A percentile compares a stretch with the other conserved stretches of the same genome.
These are phyloP conservation scores for Tetramorium bicarinatum DNA, from an alignment of 2,888 invertebrate genomes.

Conservation along the genomic window DNA sequence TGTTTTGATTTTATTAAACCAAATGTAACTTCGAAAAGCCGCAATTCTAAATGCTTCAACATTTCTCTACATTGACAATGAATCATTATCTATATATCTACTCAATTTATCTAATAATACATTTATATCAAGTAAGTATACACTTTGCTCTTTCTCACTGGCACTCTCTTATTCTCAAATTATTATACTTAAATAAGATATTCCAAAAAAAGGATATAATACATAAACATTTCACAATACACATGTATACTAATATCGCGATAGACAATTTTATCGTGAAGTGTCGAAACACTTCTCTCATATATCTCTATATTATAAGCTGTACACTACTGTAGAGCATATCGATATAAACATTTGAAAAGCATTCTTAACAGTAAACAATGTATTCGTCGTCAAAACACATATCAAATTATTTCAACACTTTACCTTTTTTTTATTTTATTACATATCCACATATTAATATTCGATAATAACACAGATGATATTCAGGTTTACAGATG, in stretches of 20 bases:
- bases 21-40: slow-evolving; percentile 37
- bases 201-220: slow-evolving; percentile 22
- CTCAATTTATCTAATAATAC: slow-evolving; percentile 39
- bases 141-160: background rate
- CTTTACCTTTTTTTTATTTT: slow-evolving; percentile 45
- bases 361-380: slow-evolving; percentile 45
- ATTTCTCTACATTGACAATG: slow-evolving; percentile 32
- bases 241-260: slow-evolving; percentile 16
- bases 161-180: slow-evolving; percentile 6
- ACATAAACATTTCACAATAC: slow-evolving; percentile 38
- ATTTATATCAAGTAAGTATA: slow-evolving; percentile 26
- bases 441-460: slow-evolving; percentile 34
- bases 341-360: slow-evolving; percentile 49
- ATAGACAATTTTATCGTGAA: slow-evolving; percentile 54
- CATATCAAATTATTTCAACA: slow-evolving; percentile 55
- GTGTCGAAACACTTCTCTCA: slow-evolving; percentile 22
- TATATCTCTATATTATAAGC: slow-evolving; percentile 30
- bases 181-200: slow-evolving; percentile 14
- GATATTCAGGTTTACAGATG: slow-evolving; percentile 5
- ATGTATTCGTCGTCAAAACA: slow-evolving; percentile 33
- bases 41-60: slow-evolving; percentile 43
- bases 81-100: slow-evolving; percentile 26
- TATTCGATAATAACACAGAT: slow-evolving; percentile 43
- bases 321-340: slow-evolving; percentile 45
- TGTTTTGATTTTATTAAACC: slow-evolving; percentile 32